Percentiles rank a stretch among this genome's conserved stretches.
phyloP scores from a whole-genome alignment of 1,140 invertebrate genomes.

The Atta cephalotes region DNA sequence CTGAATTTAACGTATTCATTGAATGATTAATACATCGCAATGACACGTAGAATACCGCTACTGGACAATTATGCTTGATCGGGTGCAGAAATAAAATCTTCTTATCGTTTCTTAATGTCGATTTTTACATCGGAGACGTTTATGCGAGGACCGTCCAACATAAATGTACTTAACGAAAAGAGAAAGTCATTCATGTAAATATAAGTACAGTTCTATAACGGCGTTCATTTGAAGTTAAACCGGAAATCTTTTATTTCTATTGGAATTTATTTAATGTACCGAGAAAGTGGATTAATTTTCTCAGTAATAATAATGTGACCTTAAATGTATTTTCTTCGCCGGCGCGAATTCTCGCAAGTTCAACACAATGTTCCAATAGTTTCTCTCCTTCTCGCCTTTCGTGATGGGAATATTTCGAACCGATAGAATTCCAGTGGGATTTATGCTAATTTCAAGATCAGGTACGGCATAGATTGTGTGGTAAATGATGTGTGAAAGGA shows the following conservation, averaged over 20 bases:
- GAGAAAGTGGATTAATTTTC: slow-evolving; percentile 25
- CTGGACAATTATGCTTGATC: slow-evolving; percentile 34
- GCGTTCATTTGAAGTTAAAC: background rate
- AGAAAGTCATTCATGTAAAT: slow-evolving; percentile 33
- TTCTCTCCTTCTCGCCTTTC: background rate
- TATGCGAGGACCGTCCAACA: background rate
- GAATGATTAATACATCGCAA: slow-evolving; percentile 31
- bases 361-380: background rate
- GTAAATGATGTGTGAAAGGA: slow-evolving; percentile 55
- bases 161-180: slow-evolving; percentile 27
- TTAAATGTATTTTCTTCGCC: background rate
- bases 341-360: slow-evolving; percentile 25
- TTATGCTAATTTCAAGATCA: slow-evolving; percentile 44
- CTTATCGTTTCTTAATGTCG: slow-evolving; percentile 3
- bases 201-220: slow-evolving; percentile 1
- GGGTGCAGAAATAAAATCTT: slow-evolving; percentile 18
- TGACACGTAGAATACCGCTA: slow-evolving; percentile 5
- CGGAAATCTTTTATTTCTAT: slow-evolving; percentile 9
- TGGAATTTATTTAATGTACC: slow-evolving; percentile 27
- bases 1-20: slow-evolving; percentile 1
- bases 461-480: slow-evolving; percentile 26
- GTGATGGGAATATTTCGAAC: slow-evolving; percentile 13
- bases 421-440: slow-evolving; percentile 13
- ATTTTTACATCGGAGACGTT: background rate
- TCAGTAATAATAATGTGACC: slow-evolving; percentile 14